Base-by-base conservation (phyloP, 2,113 vertebrate genomes). In the Acanthochromis polyacanthus region DNA sequence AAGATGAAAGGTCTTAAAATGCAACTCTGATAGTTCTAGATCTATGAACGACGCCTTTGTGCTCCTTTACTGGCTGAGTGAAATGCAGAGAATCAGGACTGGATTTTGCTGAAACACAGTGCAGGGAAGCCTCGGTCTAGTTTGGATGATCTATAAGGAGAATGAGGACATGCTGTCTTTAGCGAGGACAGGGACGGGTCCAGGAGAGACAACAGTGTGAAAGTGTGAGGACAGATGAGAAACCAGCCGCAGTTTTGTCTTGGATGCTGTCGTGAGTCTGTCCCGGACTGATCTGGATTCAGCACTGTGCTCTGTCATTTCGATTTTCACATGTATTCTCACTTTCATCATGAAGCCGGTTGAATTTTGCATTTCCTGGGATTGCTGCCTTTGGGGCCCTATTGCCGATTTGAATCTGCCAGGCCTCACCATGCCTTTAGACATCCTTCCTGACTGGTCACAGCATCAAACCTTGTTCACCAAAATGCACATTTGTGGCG, bases 241-340 rank as follows among this genome's bases (percentile, higher is more conserved):
- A 65, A 63, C 4, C 53, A 64, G 80, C 69, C 19, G 15, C 14
- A 64, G 72, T 55, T 48, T 69, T 64, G 48, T 50, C 45, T 60
- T 38, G 58, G 69, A 69, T 46, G 59, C 56, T 81, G 30, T 57
- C 79, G 80, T 58, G 38, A 75, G n/a, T 75, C 46, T 57, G 71
- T 76, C 45, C n/a, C 55, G 58, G 61, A 30, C 62, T 75, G 59
- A 77, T 79, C 52, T 86, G 64, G 71, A 84, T 81, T 86, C 79
- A 75, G 68, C 70, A 51, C 60, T 60, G 36, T 58, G 62, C 10
- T 22, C 71, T 46, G 46, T 67, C 19, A 4, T 56, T 43, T 14
- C n/a, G 40, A 66, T 63, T 66, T 60, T n/a, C 43, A 23, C 65
- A n/a, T 7, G 0, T 66, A 16, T 64, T 57, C 36, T 48, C 28